Percentiles rank a stretch among this genome's conserved stretches.
phyloP scores from a whole-genome alignment of 35 echinoderm and acorn worm genomes.

The Nesometra sesokonis region DNA sequence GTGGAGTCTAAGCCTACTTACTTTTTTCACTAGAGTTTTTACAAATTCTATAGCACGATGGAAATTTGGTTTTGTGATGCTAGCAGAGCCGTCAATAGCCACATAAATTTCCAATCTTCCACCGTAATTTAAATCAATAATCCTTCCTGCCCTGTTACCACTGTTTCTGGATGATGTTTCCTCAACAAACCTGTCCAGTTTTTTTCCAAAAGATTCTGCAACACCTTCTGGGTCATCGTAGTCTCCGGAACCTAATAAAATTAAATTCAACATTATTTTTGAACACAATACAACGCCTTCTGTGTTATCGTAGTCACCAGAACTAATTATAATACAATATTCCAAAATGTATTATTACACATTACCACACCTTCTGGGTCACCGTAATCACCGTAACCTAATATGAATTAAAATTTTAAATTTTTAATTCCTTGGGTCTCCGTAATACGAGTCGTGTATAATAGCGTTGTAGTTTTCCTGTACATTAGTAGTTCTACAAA shows the following conservation, averaged over 20 bases:
- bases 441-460: too few species aligned
- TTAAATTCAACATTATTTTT: too few species aligned
- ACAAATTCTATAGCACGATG: background rate
- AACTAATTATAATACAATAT: too few species aligned
- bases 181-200: background rate
- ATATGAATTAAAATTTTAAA: too few species aligned
- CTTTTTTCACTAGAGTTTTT: background rate
- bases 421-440: too few species aligned
- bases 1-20: background rate
- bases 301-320: too few species aligned
- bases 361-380: too few species aligned
- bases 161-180: background rate
- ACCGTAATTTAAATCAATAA: background rate
- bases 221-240: background rate
- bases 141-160: background rate
- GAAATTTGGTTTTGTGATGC: background rate
- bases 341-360: too few species aligned
- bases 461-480: too few species aligned
- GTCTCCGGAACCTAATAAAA: background rate
- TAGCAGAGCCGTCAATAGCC: background rate
- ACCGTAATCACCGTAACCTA: too few species aligned
- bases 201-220: background rate
- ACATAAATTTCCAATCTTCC: background rate
- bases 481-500: too few species aligned
- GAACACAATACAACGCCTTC: too few species aligned